Evolutionary conservation across 2,888 invertebrate species (phyloP).

Genomic region (Sclerodermus sp.): DNA sequence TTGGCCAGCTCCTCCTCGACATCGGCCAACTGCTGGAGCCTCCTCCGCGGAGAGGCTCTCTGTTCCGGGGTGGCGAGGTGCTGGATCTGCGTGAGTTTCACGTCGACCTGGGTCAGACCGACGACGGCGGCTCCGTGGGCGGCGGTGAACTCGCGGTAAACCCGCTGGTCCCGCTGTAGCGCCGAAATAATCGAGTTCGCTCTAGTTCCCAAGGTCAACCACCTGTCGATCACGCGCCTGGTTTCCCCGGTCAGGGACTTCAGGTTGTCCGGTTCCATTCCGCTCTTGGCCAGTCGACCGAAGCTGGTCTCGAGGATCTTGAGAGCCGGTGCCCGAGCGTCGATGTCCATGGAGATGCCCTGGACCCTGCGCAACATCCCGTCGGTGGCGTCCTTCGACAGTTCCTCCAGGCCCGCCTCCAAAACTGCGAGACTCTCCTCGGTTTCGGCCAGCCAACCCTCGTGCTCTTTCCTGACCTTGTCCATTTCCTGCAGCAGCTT

Average conservation of each 20-base stretch:
- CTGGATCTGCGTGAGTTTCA: conserved; percentile 70
- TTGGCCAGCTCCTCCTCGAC: conserved; percentile 64
- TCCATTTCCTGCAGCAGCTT: conserved; percentile 65
- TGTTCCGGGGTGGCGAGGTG: conserved; percentile 62
- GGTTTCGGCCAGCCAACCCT: conserved; percentile 66
- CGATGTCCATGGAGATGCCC: conserved; percentile 61
- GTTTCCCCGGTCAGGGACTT: conserved; percentile 66
- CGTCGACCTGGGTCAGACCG: conserved; percentile 72
- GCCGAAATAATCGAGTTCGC: conserved; percentile 64
- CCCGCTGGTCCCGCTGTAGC: conserved; percentile 63
- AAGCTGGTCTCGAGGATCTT: conserved; percentile 71
- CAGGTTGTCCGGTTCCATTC: conserved; percentile 71
- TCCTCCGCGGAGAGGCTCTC: conserved; percentile 56
- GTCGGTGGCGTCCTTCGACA: conserved; percentile 64
- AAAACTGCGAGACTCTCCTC: conserved; percentile 66
- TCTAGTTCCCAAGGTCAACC: conserved; percentile 67
- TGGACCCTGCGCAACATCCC: conserved; percentile 64
- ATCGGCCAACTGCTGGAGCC: conserved; percentile 59
- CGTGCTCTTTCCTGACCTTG: conserved; percentile 62
- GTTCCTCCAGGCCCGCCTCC: conserved; percentile 64
- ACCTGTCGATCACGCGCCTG: conserved; percentile 65
- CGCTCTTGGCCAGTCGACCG: conserved; percentile 69
- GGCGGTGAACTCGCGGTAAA: conserved; percentile 70
- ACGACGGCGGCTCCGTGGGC: conserved; percentile 74
- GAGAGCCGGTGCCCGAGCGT: conserved; percentile 62